Conservation (phyloP, 2,888 invertebrate genomes). For the Hetaerina titia region DNA sequence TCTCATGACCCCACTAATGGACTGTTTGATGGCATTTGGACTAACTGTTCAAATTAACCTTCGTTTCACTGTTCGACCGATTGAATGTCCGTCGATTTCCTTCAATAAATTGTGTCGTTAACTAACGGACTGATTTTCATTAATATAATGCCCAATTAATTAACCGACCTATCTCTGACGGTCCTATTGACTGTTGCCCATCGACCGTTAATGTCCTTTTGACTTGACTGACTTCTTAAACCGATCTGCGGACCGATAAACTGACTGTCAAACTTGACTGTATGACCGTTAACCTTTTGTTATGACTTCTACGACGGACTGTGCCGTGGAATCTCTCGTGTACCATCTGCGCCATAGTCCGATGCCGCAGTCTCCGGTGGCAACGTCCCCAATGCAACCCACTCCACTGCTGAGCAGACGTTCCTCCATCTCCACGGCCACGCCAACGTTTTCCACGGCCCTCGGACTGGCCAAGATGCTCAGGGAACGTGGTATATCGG, state of each 20-base stretch:
- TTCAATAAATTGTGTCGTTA: too few relatives aligned
- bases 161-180: too few relatives aligned
- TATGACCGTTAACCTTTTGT: not conserved
- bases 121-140: too few relatives aligned
- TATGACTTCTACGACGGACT: not conserved
- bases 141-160: too few relatives aligned
- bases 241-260: too few relatives aligned
- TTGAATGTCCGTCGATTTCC: too few relatives aligned
- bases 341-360: slow-evolving; percentile 71
- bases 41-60: not conserved
- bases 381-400: slow-evolving; percentile 77
- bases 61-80: not conserved
- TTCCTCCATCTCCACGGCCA: slow-evolving; percentile 86
- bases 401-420: slow-evolving; percentile 83
- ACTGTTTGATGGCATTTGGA: not conserved
- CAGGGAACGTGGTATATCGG: slow-evolving; percentile 87
- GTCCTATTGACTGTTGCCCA: too few relatives aligned
- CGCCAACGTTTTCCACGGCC: slow-evolving; percentile 83
- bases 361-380: slow-evolving; percentile 77
- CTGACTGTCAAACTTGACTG: too few relatives aligned
- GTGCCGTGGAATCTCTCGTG: not conserved
- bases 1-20: not conserved
- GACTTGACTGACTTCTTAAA: too few relatives aligned
- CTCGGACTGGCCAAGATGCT: slow-evolving; percentile 87
- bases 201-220: too few relatives aligned